Conservation (phyloP, 2,113 vertebrate genomes). For the Amblyopsis rosae region DNA sequence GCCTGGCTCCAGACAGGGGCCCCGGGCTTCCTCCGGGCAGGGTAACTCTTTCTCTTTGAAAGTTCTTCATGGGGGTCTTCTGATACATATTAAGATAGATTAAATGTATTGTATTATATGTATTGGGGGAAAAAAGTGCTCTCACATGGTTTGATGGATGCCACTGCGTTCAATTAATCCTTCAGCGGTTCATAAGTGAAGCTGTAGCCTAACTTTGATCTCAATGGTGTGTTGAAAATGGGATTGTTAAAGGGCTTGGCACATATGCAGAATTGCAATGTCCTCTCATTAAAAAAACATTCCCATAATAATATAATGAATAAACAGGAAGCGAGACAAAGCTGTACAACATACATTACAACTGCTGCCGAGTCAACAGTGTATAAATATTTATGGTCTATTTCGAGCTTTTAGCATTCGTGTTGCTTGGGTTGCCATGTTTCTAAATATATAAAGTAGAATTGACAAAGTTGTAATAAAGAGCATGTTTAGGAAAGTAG, state of each 20-base stretch:
- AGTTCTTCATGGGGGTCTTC: too few species aligned
- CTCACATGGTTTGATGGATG: too few species aligned
- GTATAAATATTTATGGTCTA: slow-evolving; percentile 67
- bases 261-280: slow-evolving; percentile 2
- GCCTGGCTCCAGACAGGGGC: too few species aligned
- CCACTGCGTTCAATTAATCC: not conserved
- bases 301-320: slow-evolving; percentile 33
- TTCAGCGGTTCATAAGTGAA: not conserved
- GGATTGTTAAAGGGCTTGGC: not conserved
- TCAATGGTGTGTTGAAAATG: slow-evolving; percentile 8
- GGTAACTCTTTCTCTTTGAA: too few species aligned
- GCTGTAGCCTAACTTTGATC: not conserved
- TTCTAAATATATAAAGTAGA: slow-evolving; percentile 50
- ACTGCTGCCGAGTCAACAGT: slow-evolving; percentile 33
- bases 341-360: slow-evolving; percentile 42
- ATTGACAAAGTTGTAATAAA: slow-evolving; percentile 32
- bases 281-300: slow-evolving; percentile 38
- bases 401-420: slow-evolving; percentile 46
- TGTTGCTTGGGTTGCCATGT: slow-evolving; percentile 25
- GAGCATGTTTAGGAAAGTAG: slow-evolving; percentile 32
- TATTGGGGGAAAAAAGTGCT: too few species aligned
- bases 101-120: not conserved
- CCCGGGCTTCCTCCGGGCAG: too few species aligned
- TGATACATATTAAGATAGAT: not conserved
- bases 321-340: slow-evolving; percentile 42